Percentiles rank a stretch among this genome's conserved stretches.
phyloP scores from a whole-genome alignment of 2,113 vertebrate genomes.

The Muntiacus reevesi region DNA sequence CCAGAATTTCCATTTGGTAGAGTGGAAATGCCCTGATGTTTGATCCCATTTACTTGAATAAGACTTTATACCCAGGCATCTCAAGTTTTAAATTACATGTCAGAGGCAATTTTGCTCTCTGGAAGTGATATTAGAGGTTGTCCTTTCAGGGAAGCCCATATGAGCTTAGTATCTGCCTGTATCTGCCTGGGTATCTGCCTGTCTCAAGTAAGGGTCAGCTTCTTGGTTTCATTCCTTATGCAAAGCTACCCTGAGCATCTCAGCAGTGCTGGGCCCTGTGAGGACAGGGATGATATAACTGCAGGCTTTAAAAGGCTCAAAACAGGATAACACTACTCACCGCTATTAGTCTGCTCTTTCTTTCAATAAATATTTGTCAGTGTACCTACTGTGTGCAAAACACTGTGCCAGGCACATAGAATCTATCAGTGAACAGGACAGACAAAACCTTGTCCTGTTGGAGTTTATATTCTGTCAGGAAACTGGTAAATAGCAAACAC shows the following conservation, averaged over 20 bases:
- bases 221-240: not conserved
- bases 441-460: not conserved
- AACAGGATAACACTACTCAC: too few species aligned
- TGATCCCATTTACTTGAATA: constrained; percentile 80
- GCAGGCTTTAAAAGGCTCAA: too few species aligned
- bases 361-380: not conserved
- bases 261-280: rapidly evolving
- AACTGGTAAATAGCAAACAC: not conserved
- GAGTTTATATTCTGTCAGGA: not conserved
- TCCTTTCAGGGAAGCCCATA: constrained; percentile 47
- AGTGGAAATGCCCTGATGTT: constrained; percentile 75
- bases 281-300: not conserved
- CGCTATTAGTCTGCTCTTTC: not conserved
- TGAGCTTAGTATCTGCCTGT: not conserved
- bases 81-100: constrained; percentile 78
- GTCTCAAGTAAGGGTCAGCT: not conserved
- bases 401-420: not conserved
- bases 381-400: not conserved
- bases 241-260: not conserved
- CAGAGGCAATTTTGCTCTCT: constrained; percentile 73
- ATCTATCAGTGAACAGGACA: not conserved
- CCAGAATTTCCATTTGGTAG: constrained; percentile 70
- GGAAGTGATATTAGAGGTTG: constrained; percentile 48
- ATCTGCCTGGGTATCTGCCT: not conserved
- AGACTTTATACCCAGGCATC: constrained; percentile 73